phyloP scores from a whole-genome alignment of 1,140 invertebrate genomes.

The Apis mellifera region DNA sequence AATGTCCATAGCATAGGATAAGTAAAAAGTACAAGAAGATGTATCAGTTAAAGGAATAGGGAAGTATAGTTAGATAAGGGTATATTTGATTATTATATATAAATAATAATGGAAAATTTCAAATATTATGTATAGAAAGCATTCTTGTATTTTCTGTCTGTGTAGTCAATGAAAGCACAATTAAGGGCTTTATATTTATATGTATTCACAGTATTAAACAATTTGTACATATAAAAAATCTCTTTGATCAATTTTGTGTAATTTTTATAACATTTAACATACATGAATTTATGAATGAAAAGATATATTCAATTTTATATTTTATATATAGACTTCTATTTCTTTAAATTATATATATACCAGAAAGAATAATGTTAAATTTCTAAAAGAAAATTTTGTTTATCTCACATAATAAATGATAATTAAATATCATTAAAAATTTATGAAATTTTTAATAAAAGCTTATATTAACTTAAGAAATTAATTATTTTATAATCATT shows the following conservation, averaged over 20 bases:
- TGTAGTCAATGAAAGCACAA: constrained; percentile 52
- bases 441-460: not conserved
- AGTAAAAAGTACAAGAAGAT: constrained; percentile 41
- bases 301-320: constrained; percentile 27
- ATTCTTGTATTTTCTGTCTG: constrained; percentile 60
- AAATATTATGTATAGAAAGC: constrained; percentile 45
- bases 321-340: not conserved
- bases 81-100: constrained; percentile 21
- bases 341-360: not conserved
- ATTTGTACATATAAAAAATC: constrained; percentile 70
- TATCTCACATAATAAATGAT: not conserved
- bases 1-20: constrained; percentile 48
- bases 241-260: constrained; percentile 58
- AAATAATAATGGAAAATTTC: constrained; percentile 26
- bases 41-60: constrained; percentile 32
- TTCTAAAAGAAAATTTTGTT: not conserved
- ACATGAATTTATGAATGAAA: constrained; percentile 40
- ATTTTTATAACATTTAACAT: constrained; percentile 46
- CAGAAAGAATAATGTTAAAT: not conserved
- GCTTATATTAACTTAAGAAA: not conserved
- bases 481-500: not conserved
- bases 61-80: constrained; percentile 29
- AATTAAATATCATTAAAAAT: not conserved
- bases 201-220: constrained; percentile 75
- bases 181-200: constrained; percentile 56